Conservation (phyloP, 2,113 vertebrate genomes). For the Solea solea region DNA sequence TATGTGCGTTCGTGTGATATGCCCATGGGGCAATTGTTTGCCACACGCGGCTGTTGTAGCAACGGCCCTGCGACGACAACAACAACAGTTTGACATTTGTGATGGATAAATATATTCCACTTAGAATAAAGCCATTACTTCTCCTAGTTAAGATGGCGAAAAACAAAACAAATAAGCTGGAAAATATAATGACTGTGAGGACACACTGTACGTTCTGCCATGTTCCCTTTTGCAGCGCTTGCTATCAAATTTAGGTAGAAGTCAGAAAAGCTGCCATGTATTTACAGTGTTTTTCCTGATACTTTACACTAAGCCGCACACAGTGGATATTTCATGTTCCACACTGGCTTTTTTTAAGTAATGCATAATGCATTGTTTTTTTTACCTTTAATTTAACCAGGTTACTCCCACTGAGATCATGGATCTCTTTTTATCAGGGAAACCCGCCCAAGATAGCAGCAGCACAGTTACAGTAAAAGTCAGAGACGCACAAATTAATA, state of each 20-base stretch:
- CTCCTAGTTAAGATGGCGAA: slow-evolving; percentile 17
- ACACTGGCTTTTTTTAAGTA: background rate
- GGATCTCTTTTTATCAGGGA: no score
- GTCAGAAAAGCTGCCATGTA: background rate
- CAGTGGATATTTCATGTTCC: background rate
- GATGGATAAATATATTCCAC: slow-evolving; percentile 67
- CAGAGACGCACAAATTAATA: no score
- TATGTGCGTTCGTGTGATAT: slow-evolving; percentile 42
- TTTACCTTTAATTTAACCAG: no score
- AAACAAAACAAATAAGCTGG: slow-evolving; percentile 17
- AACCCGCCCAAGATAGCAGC: no score
- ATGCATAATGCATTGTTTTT: background rate
- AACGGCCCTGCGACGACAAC: slow-evolving; percentile 46
- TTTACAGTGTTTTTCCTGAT: slow-evolving; percentile 7
- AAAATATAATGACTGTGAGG: slow-evolving; percentile 27
- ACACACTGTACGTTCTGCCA: slow-evolving; percentile 10
- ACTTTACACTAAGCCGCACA: no score
- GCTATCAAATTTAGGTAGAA: slow-evolving; percentile 9
- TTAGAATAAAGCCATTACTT: slow-evolving; percentile 44
- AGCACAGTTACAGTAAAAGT: no score
- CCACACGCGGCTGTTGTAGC: slow-evolving; percentile 52
- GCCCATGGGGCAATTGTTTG: slow-evolving; percentile 58
- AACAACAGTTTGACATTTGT: slow-evolving; percentile 67
- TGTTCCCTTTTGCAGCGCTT: slow-evolving; percentile 10
- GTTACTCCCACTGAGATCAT: no score